Evolutionary conservation across 2,113 vertebrate species (phyloP), one percentile per base, ranked within the genome.

Genomic region (Heterocephalus glaber): DNA sequence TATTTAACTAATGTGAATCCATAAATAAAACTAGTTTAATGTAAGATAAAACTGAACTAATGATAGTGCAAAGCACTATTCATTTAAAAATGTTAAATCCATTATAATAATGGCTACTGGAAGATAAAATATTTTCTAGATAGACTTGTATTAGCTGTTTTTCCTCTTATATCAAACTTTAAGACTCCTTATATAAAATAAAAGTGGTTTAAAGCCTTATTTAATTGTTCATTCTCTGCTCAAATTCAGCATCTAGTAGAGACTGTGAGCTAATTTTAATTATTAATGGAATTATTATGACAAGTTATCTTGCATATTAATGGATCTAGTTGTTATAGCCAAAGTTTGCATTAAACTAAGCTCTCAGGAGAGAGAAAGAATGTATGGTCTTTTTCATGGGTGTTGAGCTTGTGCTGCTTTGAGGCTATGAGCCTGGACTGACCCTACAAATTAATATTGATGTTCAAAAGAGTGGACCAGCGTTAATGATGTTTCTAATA

Each of bases 241-340:
- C 47, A 95, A 84, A 66, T 47, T 82, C 68, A 79, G 60, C 54
- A 88, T 95, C 90, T 96, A 83, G 58, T 86, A 76, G 54, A 66
- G 28, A 70, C 77, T 87, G 24, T 86, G 28, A 88, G 49, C 28
- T 90, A 82, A 88, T 90, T 56, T 68, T 96, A 92, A 90, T 95
- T 90, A 95, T 90, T 90, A 96, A 86, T 14, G 33, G 33, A 92
- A 95, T 92, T 93, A 95, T 92, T 97, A 86, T 63, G 38, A 86
- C 12, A 96, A 63, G 33, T 70, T 93, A 65, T 68, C 54, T 88
- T 92, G 82, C n/a, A 95, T 96, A 93, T 95, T 83, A 96, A 96
- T 92, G 7, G 17, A 0, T 26, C 9, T 54, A 44, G 41, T 90
- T 66, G 28, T 89, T 95, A 49, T 63, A 92, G 35, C 1, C 19